Percentiles rank a stretch among this genome's conserved stretches.
Conservation (phyloP, 1,140 invertebrate species). For the Drosophila fuyamai region DNA sequence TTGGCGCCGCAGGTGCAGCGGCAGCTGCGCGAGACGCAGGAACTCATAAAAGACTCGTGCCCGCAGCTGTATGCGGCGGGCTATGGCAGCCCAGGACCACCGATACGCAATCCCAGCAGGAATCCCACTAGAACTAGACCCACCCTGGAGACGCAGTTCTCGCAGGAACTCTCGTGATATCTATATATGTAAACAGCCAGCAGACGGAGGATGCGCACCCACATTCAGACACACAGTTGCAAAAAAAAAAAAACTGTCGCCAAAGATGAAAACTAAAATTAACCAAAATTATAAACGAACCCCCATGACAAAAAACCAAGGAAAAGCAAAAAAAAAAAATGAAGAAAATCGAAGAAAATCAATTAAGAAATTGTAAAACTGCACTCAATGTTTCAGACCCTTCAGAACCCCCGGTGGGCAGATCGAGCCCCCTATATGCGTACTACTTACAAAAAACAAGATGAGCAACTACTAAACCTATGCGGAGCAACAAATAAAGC, state of each 20-base stretch:
- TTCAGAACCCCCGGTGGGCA: slow-evolving; percentile 32
- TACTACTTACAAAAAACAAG: slow-evolving; percentile 49
- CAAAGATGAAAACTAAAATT: slow-evolving; percentile 63
- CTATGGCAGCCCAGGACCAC: slow-evolving; percentile 83
- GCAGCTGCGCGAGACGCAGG: slow-evolving; percentile 84
- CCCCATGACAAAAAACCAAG: slow-evolving; percentile 21
- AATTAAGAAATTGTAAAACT: slow-evolving; percentile 75
- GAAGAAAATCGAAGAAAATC: slow-evolving; percentile 50
- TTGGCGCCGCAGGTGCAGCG: slow-evolving; percentile 84
- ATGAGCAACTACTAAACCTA: slow-evolving; percentile 49
- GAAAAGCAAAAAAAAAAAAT: slow-evolving; percentile 34
- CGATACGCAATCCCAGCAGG: slow-evolving; percentile 83
- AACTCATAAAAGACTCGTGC: slow-evolving; percentile 85
- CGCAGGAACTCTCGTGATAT: slow-evolving; percentile 85
- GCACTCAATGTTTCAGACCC: slow-evolving; percentile 79
- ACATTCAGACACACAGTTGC: slow-evolving; percentile 54
- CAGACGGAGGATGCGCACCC: slow-evolving; percentile 33
- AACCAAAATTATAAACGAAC: slow-evolving; percentile 59
- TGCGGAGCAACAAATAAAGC: slow-evolving; percentile 62
- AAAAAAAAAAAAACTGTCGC: slow-evolving; percentile 61
- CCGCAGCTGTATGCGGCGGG: slow-evolving; percentile 84
- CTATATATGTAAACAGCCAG: slow-evolving; percentile 83
- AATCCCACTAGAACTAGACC: slow-evolving; percentile 83
- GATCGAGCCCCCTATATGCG: slow-evolving; percentile 38
- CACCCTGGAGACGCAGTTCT: slow-evolving; percentile 85